Base-by-base conservation (phyloP, 2,113 vertebrate species). In the Leptodactylus fuscus region DNA sequence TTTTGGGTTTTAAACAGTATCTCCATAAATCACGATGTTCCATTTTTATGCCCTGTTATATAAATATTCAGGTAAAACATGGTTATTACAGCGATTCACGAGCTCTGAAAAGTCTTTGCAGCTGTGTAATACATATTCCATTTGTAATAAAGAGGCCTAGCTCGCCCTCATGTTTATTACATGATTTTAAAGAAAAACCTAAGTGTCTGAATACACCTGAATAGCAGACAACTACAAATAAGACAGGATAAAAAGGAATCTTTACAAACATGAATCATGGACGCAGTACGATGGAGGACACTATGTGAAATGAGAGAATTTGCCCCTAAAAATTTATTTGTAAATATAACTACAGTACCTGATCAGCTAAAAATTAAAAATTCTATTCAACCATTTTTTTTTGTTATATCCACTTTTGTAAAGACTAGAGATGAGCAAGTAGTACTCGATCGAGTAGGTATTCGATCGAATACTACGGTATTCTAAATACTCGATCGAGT, bases 21-120 rank as follows among this genome's bases (percentile, higher is more conserved):
- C 29, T 34, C 18, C 27, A 70, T 46, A 53, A 74, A 83, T 83
- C 34, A 83, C 60, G 34, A n/a, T 83, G 69, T 34, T 38, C 22
- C 49, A 60, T 74, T 73, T 44, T 7, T 41, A 74, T 73, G 1
- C 20, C 53, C 18, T 22, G 51, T 82, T 83, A 83, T 73, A 44
- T 41, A 82, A 82, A 41, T 29, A 73, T 41, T 29, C 27, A 34
- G 27, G 24, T 55, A 65, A 62, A 58, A 32, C 34, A 38, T 13
- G 32, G 32, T 38, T 38, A 24, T 78, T 78, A 38, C 49, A 55
- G 34, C 2, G 36, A 78, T 22, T 24, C n/a, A 55, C 22, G 49
- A 22, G 24, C n/a, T 77, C 29, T 34, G 32, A 34, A 77, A 77
- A n/a, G 48, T 22, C 29, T 38, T 58, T 51, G 75, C 34, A 36